Evolutionary conservation across 2,888 invertebrate genomes (phyloP).

Genomic region (Apodemia mormo): DNA sequence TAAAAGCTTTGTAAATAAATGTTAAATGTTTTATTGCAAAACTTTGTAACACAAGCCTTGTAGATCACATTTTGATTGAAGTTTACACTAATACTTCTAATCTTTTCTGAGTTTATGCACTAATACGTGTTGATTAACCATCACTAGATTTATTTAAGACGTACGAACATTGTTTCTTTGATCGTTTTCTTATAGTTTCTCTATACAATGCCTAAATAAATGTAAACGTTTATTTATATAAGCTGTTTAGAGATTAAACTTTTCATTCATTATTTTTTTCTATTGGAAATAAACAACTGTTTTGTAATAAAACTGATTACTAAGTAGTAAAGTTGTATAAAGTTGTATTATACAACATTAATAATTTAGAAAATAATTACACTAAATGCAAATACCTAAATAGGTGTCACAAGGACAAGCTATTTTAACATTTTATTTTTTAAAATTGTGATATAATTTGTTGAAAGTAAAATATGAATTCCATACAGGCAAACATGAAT

Average conservation of each 20-base stretch:
- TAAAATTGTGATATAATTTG: too few relatives aligned
- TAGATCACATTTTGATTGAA: background rate
- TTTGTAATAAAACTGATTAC: too few relatives aligned
- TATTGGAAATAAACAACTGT: background rate
- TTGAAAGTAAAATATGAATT: too few relatives aligned
- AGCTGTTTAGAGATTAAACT: background rate
- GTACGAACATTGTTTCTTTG: background rate
- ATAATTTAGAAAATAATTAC: too few relatives aligned
- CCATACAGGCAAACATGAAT: too few relatives aligned
- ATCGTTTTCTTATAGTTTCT: background rate
- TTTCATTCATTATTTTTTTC: background rate
- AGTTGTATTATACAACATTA: too few relatives aligned
- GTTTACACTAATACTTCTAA: background rate
- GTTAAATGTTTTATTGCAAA: background rate
- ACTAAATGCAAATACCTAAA: too few relatives aligned
- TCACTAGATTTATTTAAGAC: background rate
- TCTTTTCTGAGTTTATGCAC: background rate
- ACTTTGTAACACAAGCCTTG: background rate
- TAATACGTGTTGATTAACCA: background rate
- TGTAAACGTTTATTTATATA: background rate
- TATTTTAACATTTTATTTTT: too few relatives aligned
- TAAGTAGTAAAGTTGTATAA: too few relatives aligned
- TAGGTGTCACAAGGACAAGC: too few relatives aligned
- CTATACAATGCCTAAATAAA: background rate
- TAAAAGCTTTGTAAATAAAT: background rate